phyloP scores from a whole-genome alignment of 1,140 invertebrate species.

The Drosophila murphyi region DNA sequence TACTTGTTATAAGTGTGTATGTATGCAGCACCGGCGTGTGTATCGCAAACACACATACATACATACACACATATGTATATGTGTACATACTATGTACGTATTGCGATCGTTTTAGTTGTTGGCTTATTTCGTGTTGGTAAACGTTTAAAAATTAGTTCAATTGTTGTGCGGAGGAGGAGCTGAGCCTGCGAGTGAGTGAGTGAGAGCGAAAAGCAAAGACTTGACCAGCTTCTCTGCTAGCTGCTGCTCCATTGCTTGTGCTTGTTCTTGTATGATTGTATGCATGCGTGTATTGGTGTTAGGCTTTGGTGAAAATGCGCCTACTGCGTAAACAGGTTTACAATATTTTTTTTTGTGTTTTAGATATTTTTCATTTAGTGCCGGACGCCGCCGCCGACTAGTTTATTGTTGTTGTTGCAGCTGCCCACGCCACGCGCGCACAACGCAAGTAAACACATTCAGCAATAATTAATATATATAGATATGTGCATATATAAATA shows the following conservation, averaged over 20 bases:
- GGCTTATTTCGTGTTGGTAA: conserved; percentile 35
- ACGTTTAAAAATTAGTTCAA: conserved; percentile 57
- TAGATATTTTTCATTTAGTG: conserved; percentile 43
- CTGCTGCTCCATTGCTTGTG: conserved; percentile 7
- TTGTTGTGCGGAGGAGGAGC: conserved; percentile 36
- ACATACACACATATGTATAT: conserved; percentile 1
- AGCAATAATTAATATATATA: background rate
- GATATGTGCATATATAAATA: background rate
- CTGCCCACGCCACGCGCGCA: conserved; percentile 49
- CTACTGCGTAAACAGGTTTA: conserved; percentile 54
- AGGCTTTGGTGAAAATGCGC: conserved; percentile 55
- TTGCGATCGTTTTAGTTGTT: conserved; percentile 18
- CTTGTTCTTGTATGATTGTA: background rate
- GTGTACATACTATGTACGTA: conserved; percentile 1
- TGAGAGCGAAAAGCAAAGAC: background rate
- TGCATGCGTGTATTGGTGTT: conserved; percentile 13
- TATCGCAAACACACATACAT: conserved; percentile 20
- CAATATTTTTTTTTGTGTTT: conserved; percentile 18
- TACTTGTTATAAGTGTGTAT: conserved; percentile 13
- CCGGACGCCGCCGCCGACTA: conserved; percentile 38
- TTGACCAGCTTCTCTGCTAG: conserved; percentile 41
- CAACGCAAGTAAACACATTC: conserved; percentile 1
- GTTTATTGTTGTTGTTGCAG: conserved; percentile 25
- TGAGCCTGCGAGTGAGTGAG: conserved; percentile 15
- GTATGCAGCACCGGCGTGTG: conserved; percentile 37